Percentiles rank a stretch among this genome's conserved stretches.
phyloP scores from a whole-genome alignment of 2,888 invertebrate genomes.

The Notocelia uddmanniana region DNA sequence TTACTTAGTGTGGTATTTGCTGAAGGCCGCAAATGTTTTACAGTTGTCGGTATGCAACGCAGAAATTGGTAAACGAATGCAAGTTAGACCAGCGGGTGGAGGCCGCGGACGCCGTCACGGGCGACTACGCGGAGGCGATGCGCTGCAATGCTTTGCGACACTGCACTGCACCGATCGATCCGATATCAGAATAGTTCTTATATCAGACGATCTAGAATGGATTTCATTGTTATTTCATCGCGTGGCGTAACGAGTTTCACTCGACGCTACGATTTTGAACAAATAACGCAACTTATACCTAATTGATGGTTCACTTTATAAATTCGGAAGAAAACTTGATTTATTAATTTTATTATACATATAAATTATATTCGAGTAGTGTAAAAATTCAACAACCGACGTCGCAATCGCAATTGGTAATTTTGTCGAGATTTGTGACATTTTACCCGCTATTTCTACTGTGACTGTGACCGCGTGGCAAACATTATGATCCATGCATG shows the following conservation, averaged over 20 bases:
- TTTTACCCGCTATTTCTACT: background rate
- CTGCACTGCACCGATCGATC: slow-evolving; percentile 35
- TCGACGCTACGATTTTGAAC: slow-evolving; percentile 17
- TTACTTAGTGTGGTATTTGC: slow-evolving; percentile 8
- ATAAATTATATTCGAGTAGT: background rate
- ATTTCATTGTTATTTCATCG: slow-evolving; percentile 28
- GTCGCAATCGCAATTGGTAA: background rate
- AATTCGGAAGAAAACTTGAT: background rate
- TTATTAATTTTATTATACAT: too few relatives aligned
- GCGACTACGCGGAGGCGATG: slow-evolving; percentile 28
- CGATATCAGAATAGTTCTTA: slow-evolving; percentile 35
- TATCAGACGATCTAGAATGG: slow-evolving; percentile 36
- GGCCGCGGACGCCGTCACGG: slow-evolving; percentile 35
- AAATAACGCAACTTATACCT: slow-evolving; percentile 11
- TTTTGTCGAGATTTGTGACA: slow-evolving; percentile 1
- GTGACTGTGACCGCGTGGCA: background rate
- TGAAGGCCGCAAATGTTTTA: slow-evolving; percentile 8
- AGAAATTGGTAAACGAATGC: slow-evolving; percentile 13
- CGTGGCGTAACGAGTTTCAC: slow-evolving; percentile 24
- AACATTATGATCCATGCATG: slow-evolving; percentile 8
- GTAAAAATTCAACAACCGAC: background rate
- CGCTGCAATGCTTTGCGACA: slow-evolving; percentile 39
- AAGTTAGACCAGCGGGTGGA: slow-evolving; percentile 22
- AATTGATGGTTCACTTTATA: background rate
- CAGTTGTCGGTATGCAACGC: slow-evolving; percentile 5